These are phyloP conservation scores for Coptodon rendalli DNA, from an alignment of 2,113 vertebrate species.

Conservation along the genomic window DNA sequence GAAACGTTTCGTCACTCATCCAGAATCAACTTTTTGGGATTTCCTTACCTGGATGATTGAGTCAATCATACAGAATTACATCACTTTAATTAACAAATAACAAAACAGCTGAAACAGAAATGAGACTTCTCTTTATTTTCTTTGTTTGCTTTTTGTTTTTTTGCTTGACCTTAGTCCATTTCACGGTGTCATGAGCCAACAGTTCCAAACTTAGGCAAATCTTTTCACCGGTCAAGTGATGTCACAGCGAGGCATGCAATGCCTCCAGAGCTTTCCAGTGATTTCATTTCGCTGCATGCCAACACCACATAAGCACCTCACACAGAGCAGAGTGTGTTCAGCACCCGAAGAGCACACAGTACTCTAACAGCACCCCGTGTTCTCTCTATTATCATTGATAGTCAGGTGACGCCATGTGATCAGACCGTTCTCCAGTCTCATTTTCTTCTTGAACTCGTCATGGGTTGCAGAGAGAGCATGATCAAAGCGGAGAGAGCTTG, in stretches of 20 bases:
- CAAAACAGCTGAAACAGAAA: not conserved
- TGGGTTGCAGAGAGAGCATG: not conserved
- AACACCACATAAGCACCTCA: constrained; percentile 28
- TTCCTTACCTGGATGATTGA: not conserved
- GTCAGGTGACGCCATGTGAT: constrained; percentile 37
- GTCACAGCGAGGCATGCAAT: constrained; percentile 30
- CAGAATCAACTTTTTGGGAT: not conserved
- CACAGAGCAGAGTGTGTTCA: not conserved
- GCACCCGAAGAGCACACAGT: not conserved
- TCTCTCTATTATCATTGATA: not conserved
- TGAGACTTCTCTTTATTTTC: not conserved
- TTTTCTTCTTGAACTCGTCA: not conserved
- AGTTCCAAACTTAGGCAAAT: constrained; percentile 23
- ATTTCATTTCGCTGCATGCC: constrained; percentile 31
- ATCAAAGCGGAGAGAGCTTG: not conserved
- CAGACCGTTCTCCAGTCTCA: not conserved
- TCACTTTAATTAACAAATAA: not conserved
- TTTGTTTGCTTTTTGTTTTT: not conserved
- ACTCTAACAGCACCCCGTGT: not conserved
- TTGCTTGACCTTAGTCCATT: not conserved
- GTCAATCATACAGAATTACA: not conserved
- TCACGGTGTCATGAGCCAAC: not conserved
- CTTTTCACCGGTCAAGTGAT: constrained; percentile 29
- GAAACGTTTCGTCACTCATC: not conserved
- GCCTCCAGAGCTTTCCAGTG: not conserved